Evolutionary conservation across 2,888 invertebrate species (phyloP).

Genomic region (Morpho achilles): DNA sequence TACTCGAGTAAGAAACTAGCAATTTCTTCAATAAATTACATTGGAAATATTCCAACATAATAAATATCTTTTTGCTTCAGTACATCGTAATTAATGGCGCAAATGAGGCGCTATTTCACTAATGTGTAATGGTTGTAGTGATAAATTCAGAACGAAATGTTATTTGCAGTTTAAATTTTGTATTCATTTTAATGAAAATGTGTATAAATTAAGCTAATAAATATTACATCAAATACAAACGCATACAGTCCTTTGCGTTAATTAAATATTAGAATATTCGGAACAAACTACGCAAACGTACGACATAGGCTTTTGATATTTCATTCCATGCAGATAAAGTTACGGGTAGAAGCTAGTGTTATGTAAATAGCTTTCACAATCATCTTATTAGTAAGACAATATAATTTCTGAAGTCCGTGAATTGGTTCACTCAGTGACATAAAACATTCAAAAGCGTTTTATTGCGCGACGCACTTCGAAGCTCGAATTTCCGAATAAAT

Average conservation of each 20-base stretch:
- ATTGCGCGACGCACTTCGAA: conserved; percentile 6
- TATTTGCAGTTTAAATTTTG: conserved; percentile 29
- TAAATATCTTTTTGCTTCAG: conserved; percentile 53
- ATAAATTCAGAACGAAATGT: conserved; percentile 15
- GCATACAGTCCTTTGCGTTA: too few species aligned
- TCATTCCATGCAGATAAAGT: too few species aligned
- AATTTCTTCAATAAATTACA: conserved; percentile 19
- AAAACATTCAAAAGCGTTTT: conserved; percentile 7
- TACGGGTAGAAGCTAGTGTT: too few species aligned
- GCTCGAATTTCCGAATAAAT: conserved; percentile 4
- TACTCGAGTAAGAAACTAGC: too few species aligned
- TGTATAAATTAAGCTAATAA: too few species aligned
- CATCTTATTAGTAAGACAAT: not conserved
- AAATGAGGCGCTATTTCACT: conserved; percentile 31
- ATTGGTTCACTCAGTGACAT: conserved; percentile 1
- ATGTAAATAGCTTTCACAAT: too few species aligned
- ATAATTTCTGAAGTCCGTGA: not conserved
- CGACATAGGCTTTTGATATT: too few species aligned
- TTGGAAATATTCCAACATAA: conserved; percentile 68
- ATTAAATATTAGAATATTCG: too few species aligned
- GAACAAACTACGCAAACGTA: too few species aligned
- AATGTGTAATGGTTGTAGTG: conserved; percentile 18
- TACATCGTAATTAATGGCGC: conserved; percentile 51
- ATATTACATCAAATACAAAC: too few species aligned
- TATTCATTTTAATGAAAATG: not conserved